Evolutionary conservation across 2,797 vertebrate species (phyloP), one percentile per base, ranked within the genome.

Genomic region (Enteromius unitaeniatus): DNA sequence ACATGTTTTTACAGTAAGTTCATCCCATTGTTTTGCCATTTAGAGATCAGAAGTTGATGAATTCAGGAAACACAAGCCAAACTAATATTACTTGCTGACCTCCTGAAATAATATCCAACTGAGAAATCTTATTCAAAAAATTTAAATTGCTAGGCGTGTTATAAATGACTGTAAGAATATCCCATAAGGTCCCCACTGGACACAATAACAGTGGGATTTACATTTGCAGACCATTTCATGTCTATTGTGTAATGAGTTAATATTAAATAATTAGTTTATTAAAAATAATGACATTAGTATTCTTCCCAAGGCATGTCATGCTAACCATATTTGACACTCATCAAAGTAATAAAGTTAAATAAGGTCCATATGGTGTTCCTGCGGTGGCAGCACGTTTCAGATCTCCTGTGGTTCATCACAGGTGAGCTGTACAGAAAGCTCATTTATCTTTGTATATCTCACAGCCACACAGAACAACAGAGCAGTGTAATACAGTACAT

Each of bases 391-490:
- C 53, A 19, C n/a, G 13, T 78, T 40, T 78, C 45, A 78, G 64
- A 75, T 68, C 51, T 75, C 40, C 73, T 45, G 34, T 68, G 37
- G 74, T 60, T 60, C n/a, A 37, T 60, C 40, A 26, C 26, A 79
- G 49, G 45, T 75, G 78, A 78, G n/a, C 60, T 45, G 49, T 47
- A 67, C 17, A 10, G 28, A 53, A 77, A 74, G 51, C 51, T 73
- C 19, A 2, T 21, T 69, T 68, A 62, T 72, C 82, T 78, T 49
- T 42, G 67, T 64, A 7, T 15, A 3, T 67, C 53, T 40, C 78
- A 58, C 42, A 45, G 37, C 62, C 15, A 21, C 64, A 15, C n/a
- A 34, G 75, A 65, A 81, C 84, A 84, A 79, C 42, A 28, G 40
- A 84, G 42, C 64, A 62, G 19, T 81, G 78, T 79, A 65, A 49